Evolutionary conservation across 1,140 invertebrate species (phyloP).

Genomic region (Diuraphis noxia): DNA sequence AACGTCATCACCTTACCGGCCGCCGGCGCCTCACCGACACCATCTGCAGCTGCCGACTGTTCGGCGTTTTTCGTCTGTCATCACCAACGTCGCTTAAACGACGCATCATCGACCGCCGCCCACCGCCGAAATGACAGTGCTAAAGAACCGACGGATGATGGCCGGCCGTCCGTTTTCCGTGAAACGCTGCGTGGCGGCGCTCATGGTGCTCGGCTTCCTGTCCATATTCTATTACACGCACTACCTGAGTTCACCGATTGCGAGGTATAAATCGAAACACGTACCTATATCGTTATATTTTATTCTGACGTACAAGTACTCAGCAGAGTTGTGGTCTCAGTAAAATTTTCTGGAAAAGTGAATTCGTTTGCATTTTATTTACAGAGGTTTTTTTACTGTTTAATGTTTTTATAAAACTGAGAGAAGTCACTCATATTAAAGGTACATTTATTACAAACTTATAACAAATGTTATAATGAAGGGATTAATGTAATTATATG

Average conservation of each 20-base stretch:
- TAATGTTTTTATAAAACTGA: too few species aligned
- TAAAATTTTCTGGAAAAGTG: too few species aligned
- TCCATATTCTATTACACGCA: conserved; percentile 76
- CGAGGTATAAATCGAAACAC: conserved; percentile 63
- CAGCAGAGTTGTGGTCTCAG: too few species aligned
- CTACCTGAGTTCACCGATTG: conserved; percentile 71
- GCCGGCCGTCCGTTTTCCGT: conserved; percentile 64
- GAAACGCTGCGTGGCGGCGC: conserved; percentile 70
- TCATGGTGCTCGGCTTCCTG: conserved; percentile 68
- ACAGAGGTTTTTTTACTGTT: too few species aligned
- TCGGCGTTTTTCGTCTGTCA: background rate
- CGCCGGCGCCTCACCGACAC: background rate
- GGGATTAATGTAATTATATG: too few species aligned
- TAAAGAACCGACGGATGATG: conserved; percentile 18
- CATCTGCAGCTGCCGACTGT: background rate
- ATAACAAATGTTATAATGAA: too few species aligned
- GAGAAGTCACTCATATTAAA: too few species aligned
- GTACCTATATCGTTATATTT: background rate
- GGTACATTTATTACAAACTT: too few species aligned
- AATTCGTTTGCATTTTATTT: too few species aligned
- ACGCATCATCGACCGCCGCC: background rate
- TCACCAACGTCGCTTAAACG: background rate
- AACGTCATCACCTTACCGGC: background rate
- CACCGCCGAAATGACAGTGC: background rate
- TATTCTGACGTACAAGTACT: background rate